Base-by-base conservation (phyloP, 2,797 vertebrate species). In the Manis crassicaudata region DNA sequence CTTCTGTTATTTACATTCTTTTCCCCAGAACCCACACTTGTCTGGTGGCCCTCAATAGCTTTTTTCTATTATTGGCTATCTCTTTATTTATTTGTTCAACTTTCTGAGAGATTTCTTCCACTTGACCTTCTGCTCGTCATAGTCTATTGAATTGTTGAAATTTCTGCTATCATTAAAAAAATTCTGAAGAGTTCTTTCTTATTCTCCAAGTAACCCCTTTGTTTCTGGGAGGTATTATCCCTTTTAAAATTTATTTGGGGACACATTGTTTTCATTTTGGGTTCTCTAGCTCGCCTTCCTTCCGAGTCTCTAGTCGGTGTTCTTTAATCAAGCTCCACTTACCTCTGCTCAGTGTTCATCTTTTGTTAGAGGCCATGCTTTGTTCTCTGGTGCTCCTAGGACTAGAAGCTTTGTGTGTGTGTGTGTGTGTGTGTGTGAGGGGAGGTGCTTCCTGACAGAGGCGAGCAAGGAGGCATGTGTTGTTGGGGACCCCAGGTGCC, bases 231-330 rank as follows among this genome's bases (percentile, higher is more conserved):
- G 13, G 5, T 27, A 14, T 65, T 63, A 2, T 14, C 3, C 18
- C 43, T 68, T 62, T 16, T 25, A 5, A 7, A 65, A 27, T 32
- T n/a, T 58, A 17, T 50, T 16, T 0, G 5, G 32, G 27, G 35
- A 46, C 8, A 0, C 3, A 0, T 7, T 20, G 20, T 35, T 67
- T 77, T 12, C 29, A 0, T 29, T 12, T 9, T 9, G 5, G 16
- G 10, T 27, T 14, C 73, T 1, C n/a, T 0, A 27, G 58, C 35
- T 62, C 35, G 35, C 50, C 72, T 13, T 11, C 12, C 21, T 3
- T 1, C 29, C 27, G 35, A 35, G 35, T 5, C 3, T 7, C 32
- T 32, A 12, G 0, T 35, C 27, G 8, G 7, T 3, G 54, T 11
- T 18, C 20, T 17, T 20, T 7, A n/a, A 62, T 46, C 7, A 23